These are phyloP conservation scores for Calosoma granatense DNA, from an alignment of 1,140 invertebrate genomes.

Conservation along the genomic window DNA sequence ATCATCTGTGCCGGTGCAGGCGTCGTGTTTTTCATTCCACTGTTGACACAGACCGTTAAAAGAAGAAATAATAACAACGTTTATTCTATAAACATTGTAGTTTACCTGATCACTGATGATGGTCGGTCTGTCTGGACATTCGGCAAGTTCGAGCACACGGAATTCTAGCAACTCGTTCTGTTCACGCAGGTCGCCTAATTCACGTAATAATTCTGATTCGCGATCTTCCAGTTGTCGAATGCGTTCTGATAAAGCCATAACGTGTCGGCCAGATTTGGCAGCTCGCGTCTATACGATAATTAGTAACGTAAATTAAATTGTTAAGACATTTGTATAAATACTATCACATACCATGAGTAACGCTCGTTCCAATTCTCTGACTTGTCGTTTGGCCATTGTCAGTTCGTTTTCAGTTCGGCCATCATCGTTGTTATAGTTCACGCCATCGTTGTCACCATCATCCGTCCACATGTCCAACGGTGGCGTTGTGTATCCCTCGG, in stretches of 20 bases:
- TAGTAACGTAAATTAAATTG: not conserved
- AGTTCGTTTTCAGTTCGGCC: constrained; percentile 26
- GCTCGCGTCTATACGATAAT: constrained; percentile 5
- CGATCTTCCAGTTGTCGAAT: constrained; percentile 33
- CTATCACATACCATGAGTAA: constrained; percentile 21
- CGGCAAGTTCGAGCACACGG: constrained; percentile 45
- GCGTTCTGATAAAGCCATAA: constrained; percentile 23
- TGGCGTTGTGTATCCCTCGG: not conserved
- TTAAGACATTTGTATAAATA: not conserved
- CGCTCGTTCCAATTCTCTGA: constrained; percentile 26
- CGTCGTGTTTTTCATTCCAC: not conserved
- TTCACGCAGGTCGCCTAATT: constrained; percentile 44
- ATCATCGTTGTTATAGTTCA: constrained; percentile 15
- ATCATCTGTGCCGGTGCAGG: not conserved
- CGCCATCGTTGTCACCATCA: not conserved
- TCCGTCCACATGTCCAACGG: not conserved
- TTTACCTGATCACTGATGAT: not conserved
- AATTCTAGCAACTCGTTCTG: constrained; percentile 50
- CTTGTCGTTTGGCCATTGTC: constrained; percentile 31
- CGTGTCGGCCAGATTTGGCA: not conserved
- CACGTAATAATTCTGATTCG: constrained; percentile 41
- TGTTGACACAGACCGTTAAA: too few species aligned
- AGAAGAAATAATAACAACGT: too few species aligned
- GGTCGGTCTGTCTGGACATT: constrained; percentile 18
- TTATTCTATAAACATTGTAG: too few species aligned